These are phyloP conservation scores for Sternarchorhynchus goeldii DNA, from an alignment of 2,797 vertebrate genomes.

Conservation along the genomic window DNA sequence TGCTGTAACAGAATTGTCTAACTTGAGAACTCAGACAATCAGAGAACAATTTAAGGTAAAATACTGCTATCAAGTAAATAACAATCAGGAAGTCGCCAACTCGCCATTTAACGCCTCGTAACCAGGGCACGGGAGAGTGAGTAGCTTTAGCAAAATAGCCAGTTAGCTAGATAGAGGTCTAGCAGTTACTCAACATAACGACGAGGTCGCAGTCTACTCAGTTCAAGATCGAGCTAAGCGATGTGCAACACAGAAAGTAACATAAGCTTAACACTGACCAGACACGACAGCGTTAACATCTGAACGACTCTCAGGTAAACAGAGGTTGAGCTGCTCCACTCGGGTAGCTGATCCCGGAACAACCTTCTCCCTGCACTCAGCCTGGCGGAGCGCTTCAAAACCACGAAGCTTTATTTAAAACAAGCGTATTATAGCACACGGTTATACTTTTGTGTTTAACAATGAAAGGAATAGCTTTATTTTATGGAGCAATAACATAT, in stretches of 20 bases:
- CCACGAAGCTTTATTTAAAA: constrained; percentile 49
- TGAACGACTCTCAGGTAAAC: background rate
- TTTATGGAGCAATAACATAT: no score
- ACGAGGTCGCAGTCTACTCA: no score
- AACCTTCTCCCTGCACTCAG: background rate
- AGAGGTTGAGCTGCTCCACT: constrained; percentile 58
- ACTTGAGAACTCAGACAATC: no score
- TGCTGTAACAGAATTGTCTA: no score
- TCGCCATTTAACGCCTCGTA: background rate
- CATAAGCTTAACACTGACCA: background rate
- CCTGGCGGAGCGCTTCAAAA: constrained; percentile 35
- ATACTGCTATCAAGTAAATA: background rate
- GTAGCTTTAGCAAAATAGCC: constrained; percentile 30
- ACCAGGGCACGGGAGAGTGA: background rate
- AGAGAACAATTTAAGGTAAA: no score
- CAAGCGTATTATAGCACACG: background rate
- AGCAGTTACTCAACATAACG: no score
- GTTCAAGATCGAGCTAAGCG: background rate
- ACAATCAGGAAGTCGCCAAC: constrained; percentile 25
- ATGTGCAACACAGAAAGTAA: background rate
- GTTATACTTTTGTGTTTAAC: background rate
- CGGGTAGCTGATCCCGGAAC: constrained; percentile 69
- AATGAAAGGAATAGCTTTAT: no score
- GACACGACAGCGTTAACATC: background rate
- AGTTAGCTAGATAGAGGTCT: constrained; percentile 1